Evolutionary conservation across 2,888 invertebrate species (phyloP).

Genomic region (Scaptodrosophila latifasciaeformis): DNA sequence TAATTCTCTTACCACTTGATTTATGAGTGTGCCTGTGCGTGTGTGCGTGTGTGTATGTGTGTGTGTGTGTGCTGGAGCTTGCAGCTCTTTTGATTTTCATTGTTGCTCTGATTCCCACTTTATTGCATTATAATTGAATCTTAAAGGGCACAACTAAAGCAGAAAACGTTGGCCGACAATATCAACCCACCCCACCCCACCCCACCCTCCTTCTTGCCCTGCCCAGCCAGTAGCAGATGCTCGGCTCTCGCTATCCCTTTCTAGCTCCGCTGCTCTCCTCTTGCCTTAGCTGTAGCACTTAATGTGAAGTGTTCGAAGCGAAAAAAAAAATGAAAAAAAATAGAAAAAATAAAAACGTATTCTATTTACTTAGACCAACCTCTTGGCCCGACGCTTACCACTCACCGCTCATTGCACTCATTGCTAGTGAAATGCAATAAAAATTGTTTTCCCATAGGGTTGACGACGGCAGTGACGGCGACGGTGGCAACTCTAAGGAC

Average conservation of each 20-base stretch:
- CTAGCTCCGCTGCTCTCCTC: background rate
- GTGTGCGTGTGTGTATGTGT: constrained; percentile 1
- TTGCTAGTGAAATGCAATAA: constrained; percentile 66
- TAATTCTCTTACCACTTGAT: too few species aligned
- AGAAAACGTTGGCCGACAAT: constrained; percentile 64
- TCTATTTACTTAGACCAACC: constrained; percentile 57
- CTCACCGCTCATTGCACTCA: constrained; percentile 51
- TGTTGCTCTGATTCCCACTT: constrained; percentile 70
- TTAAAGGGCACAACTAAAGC: constrained; percentile 68
- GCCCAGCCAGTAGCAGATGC: constrained; percentile 35
- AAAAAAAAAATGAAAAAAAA: constrained; percentile 10
- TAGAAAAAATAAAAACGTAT: constrained; percentile 29
- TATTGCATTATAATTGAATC: constrained; percentile 73
- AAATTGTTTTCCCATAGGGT: constrained; percentile 63
- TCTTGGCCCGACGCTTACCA: constrained; percentile 11
- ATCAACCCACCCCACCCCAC: too few species aligned
- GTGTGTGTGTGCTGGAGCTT: constrained; percentile 20
- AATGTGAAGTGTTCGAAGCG: constrained; percentile 62
- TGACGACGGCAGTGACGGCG: constrained; percentile 6
- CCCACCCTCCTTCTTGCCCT: background rate
- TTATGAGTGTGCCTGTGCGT: background rate
- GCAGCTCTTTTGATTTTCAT: constrained; percentile 59
- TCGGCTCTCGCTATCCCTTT: constrained; percentile 12
- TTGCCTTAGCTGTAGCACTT: constrained; percentile 59
- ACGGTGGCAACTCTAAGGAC: constrained; percentile 12